Conservation (phyloP, 1,140 invertebrate genomes). For the Carcinoscorpius rotundicauda region DNA sequence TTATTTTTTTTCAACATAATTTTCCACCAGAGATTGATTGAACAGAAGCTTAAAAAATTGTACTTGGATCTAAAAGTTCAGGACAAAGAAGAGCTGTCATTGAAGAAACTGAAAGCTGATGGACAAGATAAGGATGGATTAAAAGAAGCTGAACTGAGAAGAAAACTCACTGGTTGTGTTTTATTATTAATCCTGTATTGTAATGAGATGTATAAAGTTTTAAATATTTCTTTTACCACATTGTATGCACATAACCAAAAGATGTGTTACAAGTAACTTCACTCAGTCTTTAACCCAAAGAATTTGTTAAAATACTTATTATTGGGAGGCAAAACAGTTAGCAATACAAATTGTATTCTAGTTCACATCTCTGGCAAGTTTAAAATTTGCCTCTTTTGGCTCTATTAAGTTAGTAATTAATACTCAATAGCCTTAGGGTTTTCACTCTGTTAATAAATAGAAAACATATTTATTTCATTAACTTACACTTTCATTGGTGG, state of each 20-base stretch:
- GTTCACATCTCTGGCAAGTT: too few relatives aligned
- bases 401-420: too few relatives aligned
- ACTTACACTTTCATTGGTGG: too few relatives aligned
- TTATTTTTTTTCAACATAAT: neutral
- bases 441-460: too few relatives aligned
- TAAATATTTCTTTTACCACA: slow-evolving; percentile 35
- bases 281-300: slow-evolving; percentile 40
- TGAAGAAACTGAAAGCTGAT: slow-evolving; percentile 66
- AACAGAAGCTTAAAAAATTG: slow-evolving; percentile 67
- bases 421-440: too few relatives aligned
- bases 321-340: too few relatives aligned
- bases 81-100: slow-evolving; percentile 75
- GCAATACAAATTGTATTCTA: too few relatives aligned
- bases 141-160: slow-evolving; percentile 64
- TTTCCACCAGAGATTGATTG: slow-evolving; percentile 52
- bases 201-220: too few relatives aligned
- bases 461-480: too few relatives aligned
- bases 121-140: slow-evolving; percentile 72
- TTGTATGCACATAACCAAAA: slow-evolving; percentile 59
- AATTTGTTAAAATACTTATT: too few relatives aligned
- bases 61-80: slow-evolving; percentile 80
- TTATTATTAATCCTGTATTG: too few relatives aligned
- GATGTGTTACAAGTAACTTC: slow-evolving; percentile 49
- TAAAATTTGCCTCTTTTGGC: too few relatives aligned
- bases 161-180: slow-evolving; percentile 49